Percentiles rank a stretch among this genome's conserved stretches.
These are phyloP conservation scores for Heliconius nattereri DNA, from an alignment of 1,140 invertebrate species.

Conservation along the genomic window DNA sequence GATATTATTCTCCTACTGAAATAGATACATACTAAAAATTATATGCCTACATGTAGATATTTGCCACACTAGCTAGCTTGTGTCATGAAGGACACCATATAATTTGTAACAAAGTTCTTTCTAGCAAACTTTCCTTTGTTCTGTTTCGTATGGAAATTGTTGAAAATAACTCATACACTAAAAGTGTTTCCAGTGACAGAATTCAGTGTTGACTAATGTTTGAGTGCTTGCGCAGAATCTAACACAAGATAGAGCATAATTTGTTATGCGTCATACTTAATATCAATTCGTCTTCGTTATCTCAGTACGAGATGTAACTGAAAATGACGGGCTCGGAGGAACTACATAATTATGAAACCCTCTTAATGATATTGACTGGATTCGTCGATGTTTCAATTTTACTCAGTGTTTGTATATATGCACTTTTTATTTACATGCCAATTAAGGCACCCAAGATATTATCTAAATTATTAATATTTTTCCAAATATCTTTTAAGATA, in stretches of 20 bases:
- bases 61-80: no score
- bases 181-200: conserved; percentile 8
- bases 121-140: background rate
- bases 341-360: conserved; percentile 19
- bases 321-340: conserved; percentile 38
- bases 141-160: background rate
- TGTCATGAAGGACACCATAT: background rate
- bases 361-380: background rate
- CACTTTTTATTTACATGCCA: no score
- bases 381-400: conserved; percentile 1
- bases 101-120: background rate
- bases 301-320: conserved; percentile 46
- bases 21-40: no score
- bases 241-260: conserved; percentile 45
- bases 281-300: conserved; percentile 60
- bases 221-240: conserved; percentile 20
- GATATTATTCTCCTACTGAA: no score
- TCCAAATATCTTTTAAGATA: background rate
- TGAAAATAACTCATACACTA: background rate
- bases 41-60: no score
- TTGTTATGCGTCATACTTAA: conserved; percentile 56
- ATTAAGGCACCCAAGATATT: no score
- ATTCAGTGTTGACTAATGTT: conserved; percentile 20
- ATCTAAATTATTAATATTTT: background rate
- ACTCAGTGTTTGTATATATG: background rate